These are phyloP conservation scores for Nebria salina DNA, from an alignment of 2,888 invertebrate species.

Conservation along the genomic window DNA sequence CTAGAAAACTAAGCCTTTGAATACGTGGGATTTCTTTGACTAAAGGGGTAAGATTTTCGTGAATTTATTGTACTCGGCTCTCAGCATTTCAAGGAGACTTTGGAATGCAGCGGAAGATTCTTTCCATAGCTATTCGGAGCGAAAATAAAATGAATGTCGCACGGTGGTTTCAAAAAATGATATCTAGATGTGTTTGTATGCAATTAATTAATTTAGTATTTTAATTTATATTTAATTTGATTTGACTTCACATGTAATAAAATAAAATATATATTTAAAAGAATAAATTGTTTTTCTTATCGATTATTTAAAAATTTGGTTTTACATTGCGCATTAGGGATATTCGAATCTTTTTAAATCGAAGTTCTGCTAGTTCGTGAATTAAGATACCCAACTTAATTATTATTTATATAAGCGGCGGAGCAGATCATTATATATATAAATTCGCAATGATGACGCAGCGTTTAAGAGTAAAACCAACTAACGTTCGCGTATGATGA, in stretches of 20 bases:
- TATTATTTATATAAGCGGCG: not conserved
- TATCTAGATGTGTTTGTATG: too few relatives aligned
- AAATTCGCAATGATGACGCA: conserved; percentile 18
- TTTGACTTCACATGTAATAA: not conserved
- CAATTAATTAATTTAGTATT: too few relatives aligned
- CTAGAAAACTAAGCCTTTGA: conserved; percentile 16
- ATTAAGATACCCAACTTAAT: not conserved
- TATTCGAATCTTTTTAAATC: too few relatives aligned
- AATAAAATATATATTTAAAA: not conserved
- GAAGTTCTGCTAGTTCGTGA: not conserved
- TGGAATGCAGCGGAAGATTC: conserved; percentile 40
- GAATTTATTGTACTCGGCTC: conserved; percentile 59
- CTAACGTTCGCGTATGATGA: not conserved
- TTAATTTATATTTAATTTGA: not conserved
- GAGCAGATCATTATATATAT: not conserved
- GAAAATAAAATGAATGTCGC: not conserved
- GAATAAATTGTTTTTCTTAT: not conserved
- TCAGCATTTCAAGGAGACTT: conserved; percentile 51
- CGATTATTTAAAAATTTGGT: not conserved
- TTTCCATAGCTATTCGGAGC: not conserved
- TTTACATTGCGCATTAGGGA: too few relatives aligned
- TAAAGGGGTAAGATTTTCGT: conserved; percentile 62
- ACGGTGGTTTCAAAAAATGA: not conserved
- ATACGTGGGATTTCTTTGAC: conserved; percentile 54
- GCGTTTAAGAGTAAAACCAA: not conserved